Evolutionary conservation across 92 coral and sea anemone species (phyloP).

Genomic region (Heteractis magnifica): DNA sequence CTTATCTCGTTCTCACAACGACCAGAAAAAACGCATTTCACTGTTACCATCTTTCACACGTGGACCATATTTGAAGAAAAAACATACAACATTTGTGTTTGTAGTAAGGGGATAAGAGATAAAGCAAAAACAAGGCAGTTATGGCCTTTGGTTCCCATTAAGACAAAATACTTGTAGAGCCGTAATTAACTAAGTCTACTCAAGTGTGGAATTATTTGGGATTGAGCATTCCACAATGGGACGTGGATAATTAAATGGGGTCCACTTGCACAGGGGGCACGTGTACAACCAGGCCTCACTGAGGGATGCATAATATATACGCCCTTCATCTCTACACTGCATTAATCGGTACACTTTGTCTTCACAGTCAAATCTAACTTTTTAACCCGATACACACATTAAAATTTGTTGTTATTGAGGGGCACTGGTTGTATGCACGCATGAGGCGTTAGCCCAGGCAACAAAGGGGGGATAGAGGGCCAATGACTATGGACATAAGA

Average conservation of each 20-base stretch:
- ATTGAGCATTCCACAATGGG: slow-evolving; percentile 47
- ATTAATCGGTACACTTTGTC: slow-evolving; percentile 32
- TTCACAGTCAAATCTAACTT: slow-evolving; percentile 19
- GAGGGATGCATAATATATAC: slow-evolving; percentile 17
- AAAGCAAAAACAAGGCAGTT: slow-evolving; percentile 17
- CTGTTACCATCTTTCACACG: slow-evolving; percentile 71
- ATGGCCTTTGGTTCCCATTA: slow-evolving; percentile 29
- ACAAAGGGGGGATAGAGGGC: slow-evolving; percentile 47
- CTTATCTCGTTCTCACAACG: slow-evolving; percentile 23
- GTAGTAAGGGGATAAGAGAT: slow-evolving; percentile 40
- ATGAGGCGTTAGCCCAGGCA: slow-evolving; percentile 41
- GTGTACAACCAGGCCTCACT: slow-evolving; percentile 33
- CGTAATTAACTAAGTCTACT: slow-evolving; percentile 28
- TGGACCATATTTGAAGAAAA: slow-evolving; percentile 82
- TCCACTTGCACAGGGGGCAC: slow-evolving; percentile 42
- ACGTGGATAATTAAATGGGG: slow-evolving; percentile 33
- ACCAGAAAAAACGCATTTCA: slow-evolving; percentile 52
- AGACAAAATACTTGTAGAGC: slow-evolving; percentile 32
- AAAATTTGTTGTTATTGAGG: slow-evolving; percentile 24
- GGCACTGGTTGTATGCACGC: slow-evolving; percentile 31
- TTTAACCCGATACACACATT: slow-evolving; percentile 27
- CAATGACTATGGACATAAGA: slow-evolving; percentile 60
- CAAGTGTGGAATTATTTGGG: slow-evolving; percentile 14
- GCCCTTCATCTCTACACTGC: slow-evolving; percentile 25
- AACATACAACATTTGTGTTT: slow-evolving; percentile 57